Evolutionary conservation across 2,888 invertebrate species (phyloP), one percentile per base, ranked within the genome.

Genomic region (Drosophila birchii): DNA sequence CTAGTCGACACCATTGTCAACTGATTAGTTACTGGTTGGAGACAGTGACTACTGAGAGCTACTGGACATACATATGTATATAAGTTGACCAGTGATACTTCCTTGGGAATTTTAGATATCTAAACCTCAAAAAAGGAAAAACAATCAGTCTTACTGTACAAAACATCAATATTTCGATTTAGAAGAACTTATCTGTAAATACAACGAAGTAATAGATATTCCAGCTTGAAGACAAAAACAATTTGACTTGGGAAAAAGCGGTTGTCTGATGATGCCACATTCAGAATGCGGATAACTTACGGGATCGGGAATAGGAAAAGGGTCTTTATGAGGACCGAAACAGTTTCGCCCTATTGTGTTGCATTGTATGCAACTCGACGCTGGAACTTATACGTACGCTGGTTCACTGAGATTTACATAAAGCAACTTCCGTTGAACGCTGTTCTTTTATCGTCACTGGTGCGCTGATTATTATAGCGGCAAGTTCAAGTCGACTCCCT

Each of bases 371-470:
- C 38, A 58, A 44, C 44, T 39, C 32, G 39, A 39, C 45, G 56
- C 47, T 64, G 60, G 47, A 59, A 16, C 36, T 36, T 36, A 20
- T 53, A 11, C 16, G 16, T 16, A 36, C 12, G 49, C 56, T 53
- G 49, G 43, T 55, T 53, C 43, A 59, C 38, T 57, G 45, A 45
- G 55, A 58, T 47, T 43, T 69, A 18, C 23, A 23, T 29, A 38
- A 23, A 47, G 20, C 82, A 79, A 79, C 86, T 85, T 87, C 88
- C 81, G 81, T 63, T 77, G 54, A 44, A 36, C 11, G 32, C 18
- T 9, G 14, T 16, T 41, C n/a, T 55, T 53, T 81, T 84, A 81
- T 86, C 81, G 76, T 63, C 41, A 38, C 59, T 34, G 29, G 38
- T n/a, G 29, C 29, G 14, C 45, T 43, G 57, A 57, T 69, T 49